phyloP scores from a whole-genome alignment of 2,888 invertebrate species.

The Flexamia atlantica region DNA sequence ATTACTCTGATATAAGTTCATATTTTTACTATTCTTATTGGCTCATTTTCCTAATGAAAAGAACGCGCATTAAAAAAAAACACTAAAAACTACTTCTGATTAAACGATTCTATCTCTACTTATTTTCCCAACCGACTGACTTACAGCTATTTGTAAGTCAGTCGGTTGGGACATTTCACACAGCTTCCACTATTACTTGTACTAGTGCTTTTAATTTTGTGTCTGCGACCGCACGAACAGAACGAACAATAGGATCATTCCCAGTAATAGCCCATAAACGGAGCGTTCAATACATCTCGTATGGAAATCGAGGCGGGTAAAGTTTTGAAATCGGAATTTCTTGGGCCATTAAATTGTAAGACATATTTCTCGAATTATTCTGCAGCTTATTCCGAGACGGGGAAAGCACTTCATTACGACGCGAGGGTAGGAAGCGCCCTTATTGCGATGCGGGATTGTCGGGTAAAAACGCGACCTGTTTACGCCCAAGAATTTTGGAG shows the following conservation, averaged over 20 bases:
- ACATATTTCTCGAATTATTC: conserved; percentile 53
- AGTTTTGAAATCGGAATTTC: conserved; percentile 27
- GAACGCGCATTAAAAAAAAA: no score
- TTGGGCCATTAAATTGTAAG: conserved; percentile 35
- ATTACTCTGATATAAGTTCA: no score
- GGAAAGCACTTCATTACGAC: conserved; percentile 36
- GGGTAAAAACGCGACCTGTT: conserved; percentile 1
- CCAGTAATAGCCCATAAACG: conserved; percentile 20
- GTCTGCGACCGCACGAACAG: no score
- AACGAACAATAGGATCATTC: neutral
- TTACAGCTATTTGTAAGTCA: no score
- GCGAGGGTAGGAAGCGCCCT: conserved; percentile 18
- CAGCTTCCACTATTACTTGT: no score
- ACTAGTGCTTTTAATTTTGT: no score
- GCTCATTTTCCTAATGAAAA: no score
- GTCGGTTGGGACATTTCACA: no score
- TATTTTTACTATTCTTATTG: no score
- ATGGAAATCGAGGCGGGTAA: conserved; percentile 12
- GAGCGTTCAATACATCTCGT: neutral
- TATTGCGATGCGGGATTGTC: conserved; percentile 45
- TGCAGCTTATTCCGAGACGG: conserved; percentile 23
- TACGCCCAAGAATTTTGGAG: neutral
- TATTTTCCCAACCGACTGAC: no score
- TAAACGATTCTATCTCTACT: no score
- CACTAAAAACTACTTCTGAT: no score